These are phyloP conservation scores for rabbit (Oryctolagus cuniculus) DNA, from an alignment of 2,113 vertebrate genomes.

Conservation along the genomic window mOryCun1.1 NC_091443.1:68629501-68630000, in stretches of 20 bases:
- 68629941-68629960: background rate
- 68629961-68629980: background rate
- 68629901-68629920: background rate
- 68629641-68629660: background rate
- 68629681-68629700: background rate
- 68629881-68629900: background rate
- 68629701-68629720: background rate
- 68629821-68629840: background rate
- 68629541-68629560: background rate
- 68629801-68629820: background rate
- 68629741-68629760: background rate
- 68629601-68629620: background rate
- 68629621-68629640: background rate
- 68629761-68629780: background rate
- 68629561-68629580: background rate
- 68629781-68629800: constrained; percentile 17
- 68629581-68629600: background rate
- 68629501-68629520: background rate
- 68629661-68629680: background rate
- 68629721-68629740: background rate
- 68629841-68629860: background rate
- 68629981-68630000: background rate
- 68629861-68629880: background rate
- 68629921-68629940: background rate
- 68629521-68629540: constrained; percentile 30